These are phyloP conservation scores for Apodemus sylvaticus DNA, from an alignment of 2,113 vertebrate genomes.

Conservation along the genomic window DNA sequence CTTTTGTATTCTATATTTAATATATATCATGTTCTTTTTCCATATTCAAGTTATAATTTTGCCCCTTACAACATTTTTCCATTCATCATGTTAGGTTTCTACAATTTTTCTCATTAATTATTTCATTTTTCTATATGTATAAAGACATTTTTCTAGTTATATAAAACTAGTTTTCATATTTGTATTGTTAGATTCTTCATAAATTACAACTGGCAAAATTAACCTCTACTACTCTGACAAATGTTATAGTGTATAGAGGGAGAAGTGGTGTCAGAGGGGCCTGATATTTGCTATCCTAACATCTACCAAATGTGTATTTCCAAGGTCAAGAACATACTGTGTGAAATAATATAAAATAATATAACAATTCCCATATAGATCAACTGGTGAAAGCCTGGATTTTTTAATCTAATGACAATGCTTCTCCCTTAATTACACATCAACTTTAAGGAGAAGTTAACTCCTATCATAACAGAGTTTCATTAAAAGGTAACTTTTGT, in stretches of 20 bases:
- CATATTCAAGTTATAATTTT: neutral
- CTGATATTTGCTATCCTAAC: neutral
- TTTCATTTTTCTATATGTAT: neutral
- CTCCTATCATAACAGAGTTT: neutral
- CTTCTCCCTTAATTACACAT: neutral
- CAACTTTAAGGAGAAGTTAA: neutral
- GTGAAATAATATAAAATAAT: constrained; percentile 28
- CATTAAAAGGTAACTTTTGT: neutral
- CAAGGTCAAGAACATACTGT: neutral
- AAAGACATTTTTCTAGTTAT: neutral
- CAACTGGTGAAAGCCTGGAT: neutral
- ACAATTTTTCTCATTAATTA: neutral
- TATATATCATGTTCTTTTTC: neutral
- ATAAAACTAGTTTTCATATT: neutral
- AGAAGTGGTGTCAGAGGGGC: neutral
- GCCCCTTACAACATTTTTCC: neutral
- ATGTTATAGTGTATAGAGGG: neutral
- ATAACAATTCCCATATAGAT: neutral
- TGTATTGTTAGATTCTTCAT: neutral
- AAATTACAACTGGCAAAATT: neutral
- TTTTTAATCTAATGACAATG: neutral
- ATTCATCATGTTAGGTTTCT: neutral
- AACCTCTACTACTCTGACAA: neutral
- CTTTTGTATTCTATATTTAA: neutral
- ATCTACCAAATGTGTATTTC: neutral